Conservation (phyloP, 2,888 invertebrate species). For the Diplolepis rosae region DNA sequence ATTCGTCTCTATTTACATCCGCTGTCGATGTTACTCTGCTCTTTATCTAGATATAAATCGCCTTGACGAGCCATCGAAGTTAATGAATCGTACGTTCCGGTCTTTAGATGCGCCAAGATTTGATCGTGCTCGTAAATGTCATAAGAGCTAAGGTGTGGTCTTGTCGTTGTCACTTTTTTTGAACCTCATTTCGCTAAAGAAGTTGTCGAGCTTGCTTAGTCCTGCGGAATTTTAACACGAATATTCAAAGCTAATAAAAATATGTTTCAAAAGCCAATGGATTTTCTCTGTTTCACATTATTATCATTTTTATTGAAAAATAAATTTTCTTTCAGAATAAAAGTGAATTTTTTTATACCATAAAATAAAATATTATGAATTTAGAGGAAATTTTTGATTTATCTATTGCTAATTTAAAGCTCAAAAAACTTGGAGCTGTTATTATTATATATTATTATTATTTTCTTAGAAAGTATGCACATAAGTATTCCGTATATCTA, state of each 20-base stretch:
- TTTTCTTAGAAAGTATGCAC: too few species aligned
- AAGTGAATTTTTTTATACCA: too few species aligned
- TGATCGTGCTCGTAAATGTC: slow-evolving; percentile 43
- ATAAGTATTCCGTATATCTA: too few species aligned
- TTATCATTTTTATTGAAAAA: too few species aligned
- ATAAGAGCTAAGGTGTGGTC: slow-evolving; percentile 35
- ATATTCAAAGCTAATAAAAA: too few species aligned
- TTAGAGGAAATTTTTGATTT: too few species aligned
- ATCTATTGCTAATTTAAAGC: too few species aligned
- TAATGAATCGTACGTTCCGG: slow-evolving; percentile 71
- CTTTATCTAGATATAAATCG: slow-evolving; percentile 49
- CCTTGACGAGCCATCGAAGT: slow-evolving; percentile 57
- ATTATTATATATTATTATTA: too few species aligned
- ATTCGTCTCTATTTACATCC: slow-evolving; percentile 9
- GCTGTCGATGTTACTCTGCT: slow-evolving; percentile 35
- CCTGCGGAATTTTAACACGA: neutral
- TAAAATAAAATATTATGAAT: too few species aligned
- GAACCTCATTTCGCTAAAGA: slow-evolving; percentile 11
- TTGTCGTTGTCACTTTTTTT: slow-evolving; percentile 10
- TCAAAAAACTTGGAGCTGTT: too few species aligned
- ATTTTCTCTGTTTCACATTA: neutral
- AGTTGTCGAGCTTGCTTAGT: neutral
- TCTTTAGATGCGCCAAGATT: slow-evolving; percentile 67
- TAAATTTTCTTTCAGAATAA: too few species aligned
- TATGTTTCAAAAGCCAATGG: neutral